Conservation (phyloP, 2,888 invertebrate species). For the Tuberolachnus salignus region DNA sequence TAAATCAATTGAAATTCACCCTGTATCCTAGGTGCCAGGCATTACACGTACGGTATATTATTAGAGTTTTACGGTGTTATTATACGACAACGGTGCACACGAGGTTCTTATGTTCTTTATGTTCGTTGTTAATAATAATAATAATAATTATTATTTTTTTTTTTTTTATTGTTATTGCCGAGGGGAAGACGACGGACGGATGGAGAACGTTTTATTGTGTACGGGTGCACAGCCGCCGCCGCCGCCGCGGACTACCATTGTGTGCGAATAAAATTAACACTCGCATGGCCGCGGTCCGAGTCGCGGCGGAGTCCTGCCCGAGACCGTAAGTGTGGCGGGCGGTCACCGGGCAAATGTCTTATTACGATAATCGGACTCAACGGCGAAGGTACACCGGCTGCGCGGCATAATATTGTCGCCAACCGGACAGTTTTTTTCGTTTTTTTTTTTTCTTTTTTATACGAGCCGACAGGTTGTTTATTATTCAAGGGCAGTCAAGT, state of each 20-base stretch:
- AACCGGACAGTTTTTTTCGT: not conserved
- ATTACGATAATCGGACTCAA: not conserved
- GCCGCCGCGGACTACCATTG: no score
- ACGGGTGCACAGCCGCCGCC: not conserved
- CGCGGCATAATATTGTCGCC: not conserved
- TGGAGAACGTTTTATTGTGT: not conserved
- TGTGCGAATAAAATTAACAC: slow-evolving; percentile 41
- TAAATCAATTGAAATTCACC: no score
- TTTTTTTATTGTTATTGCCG: slow-evolving; percentile 9
- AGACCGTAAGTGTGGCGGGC: not conserved
- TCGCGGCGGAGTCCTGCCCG: not conserved
- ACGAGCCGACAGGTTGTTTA: not conserved
- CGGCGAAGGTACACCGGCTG: not conserved
- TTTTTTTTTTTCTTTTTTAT: not conserved
- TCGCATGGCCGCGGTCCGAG: slow-evolving; percentile 14
- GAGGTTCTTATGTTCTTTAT: not conserved
- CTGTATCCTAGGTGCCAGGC: no score
- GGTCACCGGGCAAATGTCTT: not conserved
- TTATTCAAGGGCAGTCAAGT: not conserved
- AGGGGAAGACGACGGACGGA: slow-evolving; percentile 15
- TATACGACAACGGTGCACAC: not conserved
- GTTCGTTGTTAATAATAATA: slow-evolving; percentile 5
- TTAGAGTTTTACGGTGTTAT: not conserved
- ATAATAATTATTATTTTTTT: slow-evolving; percentile 8
- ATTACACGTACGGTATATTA: not conserved